Conservation (phyloP, 2,113 vertebrate species). For the Mastomys natalensis region DNA sequence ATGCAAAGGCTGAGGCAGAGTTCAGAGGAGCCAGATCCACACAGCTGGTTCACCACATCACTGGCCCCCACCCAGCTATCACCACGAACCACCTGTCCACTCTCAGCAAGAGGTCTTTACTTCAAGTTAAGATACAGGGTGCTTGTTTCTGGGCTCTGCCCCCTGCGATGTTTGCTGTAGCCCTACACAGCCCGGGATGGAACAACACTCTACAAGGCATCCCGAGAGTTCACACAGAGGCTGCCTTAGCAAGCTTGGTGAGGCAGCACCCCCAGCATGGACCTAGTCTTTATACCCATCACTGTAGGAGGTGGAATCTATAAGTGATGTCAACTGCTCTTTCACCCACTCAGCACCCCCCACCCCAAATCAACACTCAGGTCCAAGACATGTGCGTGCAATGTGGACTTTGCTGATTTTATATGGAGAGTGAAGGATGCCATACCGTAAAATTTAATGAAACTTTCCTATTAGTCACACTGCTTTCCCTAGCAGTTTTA, state of each 20-base stretch:
- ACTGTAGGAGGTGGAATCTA: too few species aligned
- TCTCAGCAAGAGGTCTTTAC: too few species aligned
- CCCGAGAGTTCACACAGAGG: rapidly evolving
- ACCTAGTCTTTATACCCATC: rapidly evolving
- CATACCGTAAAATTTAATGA: not conserved
- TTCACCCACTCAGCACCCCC: not conserved
- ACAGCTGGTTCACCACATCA: not conserved
- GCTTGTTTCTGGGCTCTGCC: not conserved
- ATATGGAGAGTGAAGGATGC: not conserved
- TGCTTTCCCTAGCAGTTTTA: not conserved
- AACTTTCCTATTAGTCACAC: not conserved
- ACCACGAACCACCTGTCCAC: rapidly evolving
- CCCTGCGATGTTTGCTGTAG: not conserved
- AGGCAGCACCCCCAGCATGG: too few species aligned
- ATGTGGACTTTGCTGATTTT: not conserved
- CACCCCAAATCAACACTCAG: not conserved
- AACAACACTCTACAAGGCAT: not conserved
- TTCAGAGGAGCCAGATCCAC: not conserved
- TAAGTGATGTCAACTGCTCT: rapidly evolving
- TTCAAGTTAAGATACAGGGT: not conserved
- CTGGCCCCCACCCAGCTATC: not conserved
- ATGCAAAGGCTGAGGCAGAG: not conserved
- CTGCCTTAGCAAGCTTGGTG: rapidly evolving
- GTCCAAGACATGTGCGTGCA: too few species aligned
- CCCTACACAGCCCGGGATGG: rapidly evolving